A percentile compares a stretch with the other conserved stretches of the same genome.
Evolutionary conservation across 2,888 invertebrate species (phyloP).

Genomic region (Lutraria lutraria): DNA sequence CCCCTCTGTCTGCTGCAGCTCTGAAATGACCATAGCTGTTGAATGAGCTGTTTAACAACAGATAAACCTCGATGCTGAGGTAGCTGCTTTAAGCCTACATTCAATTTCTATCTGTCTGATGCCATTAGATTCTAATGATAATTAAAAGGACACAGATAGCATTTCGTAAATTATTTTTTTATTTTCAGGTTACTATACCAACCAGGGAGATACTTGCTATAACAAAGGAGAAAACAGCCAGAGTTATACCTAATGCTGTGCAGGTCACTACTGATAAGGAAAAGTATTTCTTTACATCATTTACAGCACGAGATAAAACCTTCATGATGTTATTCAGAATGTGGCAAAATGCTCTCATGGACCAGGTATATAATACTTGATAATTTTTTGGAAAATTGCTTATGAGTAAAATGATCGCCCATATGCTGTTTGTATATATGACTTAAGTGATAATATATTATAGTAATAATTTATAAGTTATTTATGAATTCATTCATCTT

Average conservation of each 20-base stretch:
- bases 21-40: too few relatives aligned
- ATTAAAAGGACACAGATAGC: too few relatives aligned
- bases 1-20: too few relatives aligned
- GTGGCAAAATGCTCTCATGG: conserved; percentile 98
- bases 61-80: too few relatives aligned
- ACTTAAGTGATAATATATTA: too few relatives aligned
- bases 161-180: not conserved
- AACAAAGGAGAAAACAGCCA: conserved; percentile 90
- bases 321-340: conserved; percentile 97
- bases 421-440: too few relatives aligned
- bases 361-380: conserved; percentile 89
- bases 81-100: too few relatives aligned
- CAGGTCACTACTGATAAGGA: conserved; percentile 89
- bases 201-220: conserved; percentile 97
- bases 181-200: conserved; percentile 90
- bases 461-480: too few relatives aligned
- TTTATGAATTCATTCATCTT: too few relatives aligned
- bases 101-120: too few relatives aligned
- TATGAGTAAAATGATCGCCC: not conserved
- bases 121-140: too few relatives aligned
- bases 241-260: conserved; percentile 98
- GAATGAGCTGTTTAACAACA: too few relatives aligned
- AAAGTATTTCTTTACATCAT: conserved; percentile 97
- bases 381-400: conserved; percentile 37
- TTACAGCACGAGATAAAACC: conserved; percentile 96